These are phyloP conservation scores for Synanthedon tipuliformis DNA, from an alignment of 2,888 invertebrate species.

Conservation along the genomic window DNA sequence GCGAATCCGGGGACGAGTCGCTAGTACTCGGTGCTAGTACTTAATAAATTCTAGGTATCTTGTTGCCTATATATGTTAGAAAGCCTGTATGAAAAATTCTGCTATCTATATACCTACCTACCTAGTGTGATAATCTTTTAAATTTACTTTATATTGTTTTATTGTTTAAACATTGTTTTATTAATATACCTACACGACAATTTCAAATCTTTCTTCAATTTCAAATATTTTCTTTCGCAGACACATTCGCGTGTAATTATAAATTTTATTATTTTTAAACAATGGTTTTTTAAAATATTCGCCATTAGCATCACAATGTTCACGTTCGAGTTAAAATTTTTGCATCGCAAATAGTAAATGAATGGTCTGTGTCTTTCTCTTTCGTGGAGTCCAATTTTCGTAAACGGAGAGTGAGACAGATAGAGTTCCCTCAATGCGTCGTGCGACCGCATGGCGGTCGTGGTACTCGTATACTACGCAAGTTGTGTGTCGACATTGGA, in stretches of 20 bases:
- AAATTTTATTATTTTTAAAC: slow-evolving; percentile 10
- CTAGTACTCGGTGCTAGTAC: too few species aligned
- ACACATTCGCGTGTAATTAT: not conserved
- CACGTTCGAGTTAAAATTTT: slow-evolving; percentile 6
- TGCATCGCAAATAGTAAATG: slow-evolving; percentile 61
- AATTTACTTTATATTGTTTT: too few species aligned
- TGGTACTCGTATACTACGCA: slow-evolving; percentile 64
- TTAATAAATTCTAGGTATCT: too few species aligned
- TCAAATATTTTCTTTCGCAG: too few species aligned
- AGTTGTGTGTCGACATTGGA: slow-evolving; percentile 70
- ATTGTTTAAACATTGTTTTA: too few species aligned
- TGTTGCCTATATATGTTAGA: too few species aligned
- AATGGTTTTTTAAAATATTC: slow-evolving; percentile 11
- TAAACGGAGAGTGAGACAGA: slow-evolving; percentile 37
- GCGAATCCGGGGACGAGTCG: too few species aligned
- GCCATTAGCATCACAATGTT: slow-evolving; percentile 5
- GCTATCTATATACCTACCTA: too few species aligned
- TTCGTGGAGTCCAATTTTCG: slow-evolving; percentile 14
- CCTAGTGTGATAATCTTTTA: too few species aligned
- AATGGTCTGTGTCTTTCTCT: slow-evolving; percentile 48
- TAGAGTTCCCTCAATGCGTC: slow-evolving; percentile 16
- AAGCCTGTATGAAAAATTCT: too few species aligned
- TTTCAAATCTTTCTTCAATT: too few species aligned
- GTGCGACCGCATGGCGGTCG: slow-evolving; percentile 45
- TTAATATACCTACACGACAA: too few species aligned